Conservation (phyloP, 2,113 vertebrate genomes). For the Epinephelus cyanopodus region DNA sequence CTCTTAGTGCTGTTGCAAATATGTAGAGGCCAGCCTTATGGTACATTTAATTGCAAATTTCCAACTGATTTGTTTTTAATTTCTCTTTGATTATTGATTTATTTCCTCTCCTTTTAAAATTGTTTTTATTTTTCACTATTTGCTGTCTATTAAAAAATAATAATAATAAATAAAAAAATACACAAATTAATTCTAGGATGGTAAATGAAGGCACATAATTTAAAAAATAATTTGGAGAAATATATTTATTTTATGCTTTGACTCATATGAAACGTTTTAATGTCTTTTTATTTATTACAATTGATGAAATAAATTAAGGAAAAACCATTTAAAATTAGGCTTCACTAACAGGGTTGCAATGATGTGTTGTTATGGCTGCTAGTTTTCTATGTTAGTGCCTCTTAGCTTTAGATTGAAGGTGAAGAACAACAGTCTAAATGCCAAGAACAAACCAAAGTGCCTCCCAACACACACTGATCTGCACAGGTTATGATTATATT, state of each 20-base stretch:
- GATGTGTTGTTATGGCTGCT: background rate
- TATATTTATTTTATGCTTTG: background rate
- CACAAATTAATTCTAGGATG: background rate
- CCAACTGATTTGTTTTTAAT: background rate
- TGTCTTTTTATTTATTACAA: background rate
- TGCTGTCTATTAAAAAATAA: background rate
- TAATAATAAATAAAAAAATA: background rate
- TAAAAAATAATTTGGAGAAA: background rate
- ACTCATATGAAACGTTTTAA: background rate
- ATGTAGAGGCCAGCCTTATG: background rate
- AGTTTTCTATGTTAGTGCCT: background rate
- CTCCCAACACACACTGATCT: background rate
- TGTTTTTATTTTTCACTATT: background rate
- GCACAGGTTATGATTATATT: constrained; percentile 36
- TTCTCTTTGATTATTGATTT: background rate
- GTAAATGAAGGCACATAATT: background rate
- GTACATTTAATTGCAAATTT: background rate
- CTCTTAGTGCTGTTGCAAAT: background rate
- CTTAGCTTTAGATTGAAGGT: constrained; percentile 4
- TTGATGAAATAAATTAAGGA: background rate
- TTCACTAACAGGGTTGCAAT: background rate
- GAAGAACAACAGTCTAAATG: constrained; percentile 26
- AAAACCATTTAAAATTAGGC: background rate
- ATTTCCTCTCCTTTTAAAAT: background rate
- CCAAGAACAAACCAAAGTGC: constrained; percentile 25